A percentile compares a stretch with the other conserved stretches of the same genome.
Evolutionary conservation across 1,140 invertebrate genomes (phyloP).

Genomic region (Drosophila aff.): DNA sequence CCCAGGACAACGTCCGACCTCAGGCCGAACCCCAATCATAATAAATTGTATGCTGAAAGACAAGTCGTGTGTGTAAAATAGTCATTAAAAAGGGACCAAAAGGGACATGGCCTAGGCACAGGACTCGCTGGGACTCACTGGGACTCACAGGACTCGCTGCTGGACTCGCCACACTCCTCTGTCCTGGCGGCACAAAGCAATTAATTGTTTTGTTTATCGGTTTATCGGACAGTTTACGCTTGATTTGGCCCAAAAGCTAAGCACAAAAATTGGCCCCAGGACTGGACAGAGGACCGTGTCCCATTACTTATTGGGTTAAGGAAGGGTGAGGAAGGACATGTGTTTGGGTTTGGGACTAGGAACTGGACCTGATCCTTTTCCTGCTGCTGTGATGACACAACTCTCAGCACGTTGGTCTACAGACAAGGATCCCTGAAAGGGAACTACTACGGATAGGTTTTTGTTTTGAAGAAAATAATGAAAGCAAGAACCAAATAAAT

Average conservation of each 20-base stretch:
- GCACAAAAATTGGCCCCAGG: constrained; percentile 39
- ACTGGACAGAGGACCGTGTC: constrained; percentile 6
- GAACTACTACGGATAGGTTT: accelerated
- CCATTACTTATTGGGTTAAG: constrained; percentile 49
- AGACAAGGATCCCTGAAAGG: not conserved
- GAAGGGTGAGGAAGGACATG: not conserved
- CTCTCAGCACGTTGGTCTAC: constrained; percentile 1
- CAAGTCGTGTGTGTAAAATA: constrained; percentile 82
- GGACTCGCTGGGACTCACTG: not conserved
- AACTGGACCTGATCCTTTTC: not conserved
- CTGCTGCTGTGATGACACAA: constrained; percentile 16
- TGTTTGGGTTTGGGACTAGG: not conserved
- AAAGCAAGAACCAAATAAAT: not conserved
- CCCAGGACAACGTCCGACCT: constrained; percentile 21
- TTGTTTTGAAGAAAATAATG: not conserved
- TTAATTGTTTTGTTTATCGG: constrained; percentile 82
- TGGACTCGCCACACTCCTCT: not conserved
- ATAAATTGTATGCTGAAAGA: constrained; percentile 71
- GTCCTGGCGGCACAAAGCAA: constrained; percentile 59
- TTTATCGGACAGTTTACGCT: constrained; percentile 78
- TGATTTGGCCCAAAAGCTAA: constrained; percentile 61
- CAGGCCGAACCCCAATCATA: constrained; percentile 58
- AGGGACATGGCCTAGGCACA: constrained; percentile 6
- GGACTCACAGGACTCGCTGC: not conserved
- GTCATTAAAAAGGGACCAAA: constrained; percentile 71